Percentiles rank a stretch among this genome's conserved stretches.
Evolutionary conservation across 2,797 vertebrate genomes (phyloP).

Genomic region (Siniperca undulata): DNA sequence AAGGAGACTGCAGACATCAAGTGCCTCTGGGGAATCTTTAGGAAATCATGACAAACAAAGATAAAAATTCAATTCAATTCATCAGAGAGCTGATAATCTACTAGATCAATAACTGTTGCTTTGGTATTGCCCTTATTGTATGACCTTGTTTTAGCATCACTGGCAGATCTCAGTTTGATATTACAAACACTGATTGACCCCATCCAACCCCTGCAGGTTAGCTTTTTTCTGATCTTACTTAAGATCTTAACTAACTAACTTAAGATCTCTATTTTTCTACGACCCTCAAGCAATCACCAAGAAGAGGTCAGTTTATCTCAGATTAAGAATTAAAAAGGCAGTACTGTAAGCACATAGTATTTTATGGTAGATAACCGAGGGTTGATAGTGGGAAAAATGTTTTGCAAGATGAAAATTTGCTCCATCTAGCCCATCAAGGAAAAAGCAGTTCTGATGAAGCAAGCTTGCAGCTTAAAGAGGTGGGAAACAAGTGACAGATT

Average conservation of each 20-base stretch:
- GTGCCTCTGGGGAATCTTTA: slow-evolving; percentile 13
- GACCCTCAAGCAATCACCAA: slow-evolving; percentile 15
- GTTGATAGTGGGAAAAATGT: background rate
- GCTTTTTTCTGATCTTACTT: slow-evolving; percentile 4
- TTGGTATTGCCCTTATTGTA: slow-evolving; percentile 20
- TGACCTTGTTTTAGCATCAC: slow-evolving; percentile 24
- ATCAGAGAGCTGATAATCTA: slow-evolving; percentile 51
- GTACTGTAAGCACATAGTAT: background rate
- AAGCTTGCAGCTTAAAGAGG: background rate
- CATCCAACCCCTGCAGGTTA: background rate
- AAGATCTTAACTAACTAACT: background rate
- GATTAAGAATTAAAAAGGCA: slow-evolving; percentile 1
- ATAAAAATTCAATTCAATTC: slow-evolving; percentile 44
- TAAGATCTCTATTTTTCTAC: slow-evolving; percentile 7
- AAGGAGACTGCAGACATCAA: slow-evolving; percentile 22
- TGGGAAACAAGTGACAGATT: background rate
- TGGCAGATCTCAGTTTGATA: slow-evolving; percentile 51
- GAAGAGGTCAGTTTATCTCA: background rate
- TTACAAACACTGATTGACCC: slow-evolving; percentile 23
- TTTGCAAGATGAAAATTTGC: background rate
- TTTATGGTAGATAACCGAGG: background rate
- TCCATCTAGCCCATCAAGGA: background rate
- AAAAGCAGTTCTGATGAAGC: slow-evolving; percentile 2
- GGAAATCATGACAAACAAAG: slow-evolving; percentile 34
- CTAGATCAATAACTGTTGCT: slow-evolving; percentile 38